Evolutionary conservation across 2,113 vertebrate species (phyloP).

Genomic region (Lepisosteus osseus): DNA sequence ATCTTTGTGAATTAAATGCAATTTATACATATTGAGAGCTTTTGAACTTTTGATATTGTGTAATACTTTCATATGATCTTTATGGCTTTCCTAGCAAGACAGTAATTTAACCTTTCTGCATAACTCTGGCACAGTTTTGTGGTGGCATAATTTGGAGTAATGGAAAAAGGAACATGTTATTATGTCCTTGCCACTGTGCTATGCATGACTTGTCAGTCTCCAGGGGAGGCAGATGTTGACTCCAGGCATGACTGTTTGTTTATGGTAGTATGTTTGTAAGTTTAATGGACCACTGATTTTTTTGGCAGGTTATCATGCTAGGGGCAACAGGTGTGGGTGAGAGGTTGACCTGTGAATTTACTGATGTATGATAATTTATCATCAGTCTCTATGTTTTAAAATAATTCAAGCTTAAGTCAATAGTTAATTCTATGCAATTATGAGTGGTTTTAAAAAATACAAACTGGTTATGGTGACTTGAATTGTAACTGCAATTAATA

Average conservation of each 20-base stretch:
- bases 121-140: neutral
- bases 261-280: slow-evolving; percentile 45
- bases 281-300: slow-evolving; percentile 36
- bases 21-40: no score
- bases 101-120: neutral
- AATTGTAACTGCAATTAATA: neutral
- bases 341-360: slow-evolving; percentile 48
- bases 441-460: neutral
- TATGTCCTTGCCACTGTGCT: slow-evolving; percentile 59
- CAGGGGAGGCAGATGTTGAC: slow-evolving; percentile 69
- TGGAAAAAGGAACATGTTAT: slow-evolving; percentile 31
- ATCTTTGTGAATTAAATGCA: no score
- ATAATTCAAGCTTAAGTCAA: slow-evolving; percentile 52
- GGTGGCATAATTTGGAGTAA: slow-evolving; percentile 43
- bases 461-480: slow-evolving; percentile 3
- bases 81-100: no score
- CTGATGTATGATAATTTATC: slow-evolving; percentile 79
- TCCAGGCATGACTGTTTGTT: slow-evolving; percentile 56
- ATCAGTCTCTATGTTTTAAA: slow-evolving; percentile 66
- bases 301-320: slow-evolving; percentile 15
- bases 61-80: no score
- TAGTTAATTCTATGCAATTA: slow-evolving; percentile 20
- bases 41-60: no score
- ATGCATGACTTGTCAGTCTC: slow-evolving; percentile 60
- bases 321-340: slow-evolving; percentile 23